Conservation (phyloP, 2,888 invertebrate species). For the Cryptocephalus moraei region DNA sequence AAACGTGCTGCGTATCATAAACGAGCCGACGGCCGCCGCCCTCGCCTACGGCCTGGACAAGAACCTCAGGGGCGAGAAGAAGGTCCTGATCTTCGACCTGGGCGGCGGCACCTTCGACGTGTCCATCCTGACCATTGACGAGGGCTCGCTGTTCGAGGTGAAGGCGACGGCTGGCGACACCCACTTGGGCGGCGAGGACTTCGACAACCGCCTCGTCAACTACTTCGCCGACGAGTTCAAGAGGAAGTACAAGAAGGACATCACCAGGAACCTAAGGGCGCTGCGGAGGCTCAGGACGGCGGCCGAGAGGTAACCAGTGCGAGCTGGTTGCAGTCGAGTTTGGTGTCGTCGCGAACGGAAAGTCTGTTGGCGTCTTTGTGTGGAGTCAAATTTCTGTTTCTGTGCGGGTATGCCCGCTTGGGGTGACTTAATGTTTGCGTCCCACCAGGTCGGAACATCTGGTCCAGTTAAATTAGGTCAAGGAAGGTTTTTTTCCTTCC, state of each 20-base stretch:
- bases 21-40: conserved; percentile 48
- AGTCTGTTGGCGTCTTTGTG: no score
- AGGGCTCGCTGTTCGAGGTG: conserved; percentile 73
- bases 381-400: not conserved
- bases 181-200: conserved; percentile 68
- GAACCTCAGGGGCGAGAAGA: conserved; percentile 15
- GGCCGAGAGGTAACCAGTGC: conserved; percentile 34
- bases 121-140: conserved; percentile 71
- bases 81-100: conserved; percentile 56
- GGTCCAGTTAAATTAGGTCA: no score
- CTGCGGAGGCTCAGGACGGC: conserved; percentile 41
- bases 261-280: conserved; percentile 38
- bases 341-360: no score
- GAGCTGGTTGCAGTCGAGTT: no score
- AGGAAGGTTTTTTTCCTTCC: no score
- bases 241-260: conserved; percentile 40
- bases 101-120: conserved; percentile 68
- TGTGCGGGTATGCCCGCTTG: not conserved
- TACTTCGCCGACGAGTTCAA: conserved; percentile 50
- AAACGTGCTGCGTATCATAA: conserved; percentile 71
- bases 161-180: conserved; percentile 74
- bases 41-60: conserved; percentile 19
- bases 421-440: no score
- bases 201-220: conserved; percentile 45
- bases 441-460: no score